These are phyloP conservation scores for Dascillus cervinus DNA, from an alignment of 2,888 invertebrate genomes.

Conservation along the genomic window DNA sequence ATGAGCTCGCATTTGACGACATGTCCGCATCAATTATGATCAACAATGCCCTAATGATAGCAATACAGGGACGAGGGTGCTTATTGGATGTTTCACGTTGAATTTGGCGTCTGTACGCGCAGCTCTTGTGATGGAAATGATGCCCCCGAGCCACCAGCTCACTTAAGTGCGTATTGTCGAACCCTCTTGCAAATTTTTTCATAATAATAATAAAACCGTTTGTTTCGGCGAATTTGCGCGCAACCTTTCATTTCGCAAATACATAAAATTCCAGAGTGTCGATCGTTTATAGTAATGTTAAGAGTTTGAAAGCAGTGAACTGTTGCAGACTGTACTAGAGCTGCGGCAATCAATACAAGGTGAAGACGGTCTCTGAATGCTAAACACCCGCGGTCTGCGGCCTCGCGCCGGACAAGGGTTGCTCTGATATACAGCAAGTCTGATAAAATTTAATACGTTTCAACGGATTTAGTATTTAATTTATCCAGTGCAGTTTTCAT, in stretches of 20 bases:
- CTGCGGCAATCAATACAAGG: conserved; percentile 60
- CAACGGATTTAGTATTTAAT: too few species aligned
- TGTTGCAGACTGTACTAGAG: conserved; percentile 28
- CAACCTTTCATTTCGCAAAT: too few species aligned
- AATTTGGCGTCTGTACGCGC: conserved; percentile 34
- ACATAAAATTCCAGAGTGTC: too few species aligned
- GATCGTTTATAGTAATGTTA: conserved; percentile 9
- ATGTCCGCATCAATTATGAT: conserved; percentile 24
- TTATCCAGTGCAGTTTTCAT: too few species aligned
- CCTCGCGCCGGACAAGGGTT: conserved; percentile 26
- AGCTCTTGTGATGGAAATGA: conserved; percentile 52
- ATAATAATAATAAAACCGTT: conserved; percentile 14
- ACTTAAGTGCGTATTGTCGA: conserved; percentile 26
- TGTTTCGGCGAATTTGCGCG: too few species aligned
- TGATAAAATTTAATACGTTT: too few species aligned
- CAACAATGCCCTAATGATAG: conserved; percentile 27
- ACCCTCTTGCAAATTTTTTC: conserved; percentile 19
- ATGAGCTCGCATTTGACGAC: conserved; percentile 11
- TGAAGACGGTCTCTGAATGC: conserved; percentile 53
- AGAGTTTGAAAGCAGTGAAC: conserved; percentile 19
- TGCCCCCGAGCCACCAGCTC: conserved; percentile 42
- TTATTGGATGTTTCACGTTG: conserved; percentile 37
- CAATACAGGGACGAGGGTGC: conserved; percentile 21
- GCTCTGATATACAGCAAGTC: conserved; percentile 18
- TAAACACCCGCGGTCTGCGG: conserved; percentile 43